A percentile compares a stretch with the other conserved stretches of the same genome.
Evolutionary conservation across 2,113 vertebrate species (phyloP).

Genomic region (Nycticebus coucang): DNA sequence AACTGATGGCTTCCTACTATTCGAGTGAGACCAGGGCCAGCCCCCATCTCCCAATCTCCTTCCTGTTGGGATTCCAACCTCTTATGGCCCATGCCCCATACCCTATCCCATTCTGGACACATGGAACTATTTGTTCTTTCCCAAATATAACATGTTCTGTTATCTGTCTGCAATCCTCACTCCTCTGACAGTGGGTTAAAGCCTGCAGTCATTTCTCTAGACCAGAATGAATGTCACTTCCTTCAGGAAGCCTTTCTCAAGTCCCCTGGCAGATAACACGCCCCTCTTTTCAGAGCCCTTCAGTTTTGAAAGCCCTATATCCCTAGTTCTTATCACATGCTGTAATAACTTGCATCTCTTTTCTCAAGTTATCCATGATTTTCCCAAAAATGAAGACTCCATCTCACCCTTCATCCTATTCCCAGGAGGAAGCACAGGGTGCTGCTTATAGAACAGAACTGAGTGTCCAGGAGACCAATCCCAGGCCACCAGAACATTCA

Average conservation of each 20-base stretch:
- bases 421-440: neutral
- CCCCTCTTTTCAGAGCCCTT: neutral
- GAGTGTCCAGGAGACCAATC: accelerated
- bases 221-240: neutral
- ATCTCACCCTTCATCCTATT: neutral
- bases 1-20: neutral
- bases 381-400: neutral
- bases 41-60: neutral
- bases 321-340: neutral
- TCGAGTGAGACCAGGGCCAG: neutral
- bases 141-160: neutral
- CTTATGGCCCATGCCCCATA: neutral
- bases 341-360: neutral
- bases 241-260: neutral
- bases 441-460: too few relatives aligned
- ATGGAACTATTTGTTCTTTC: neutral
- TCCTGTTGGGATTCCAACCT: neutral
- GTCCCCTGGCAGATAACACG: accelerated
- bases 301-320: accelerated
- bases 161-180: neutral
- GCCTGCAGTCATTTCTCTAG: neutral
- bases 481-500: neutral
- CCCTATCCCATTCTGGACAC: neutral
- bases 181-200: neutral
- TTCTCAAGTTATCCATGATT: neutral